Base-by-base conservation (phyloP, 1,140 invertebrate genomes). In the Myzus persicae region DNA sequence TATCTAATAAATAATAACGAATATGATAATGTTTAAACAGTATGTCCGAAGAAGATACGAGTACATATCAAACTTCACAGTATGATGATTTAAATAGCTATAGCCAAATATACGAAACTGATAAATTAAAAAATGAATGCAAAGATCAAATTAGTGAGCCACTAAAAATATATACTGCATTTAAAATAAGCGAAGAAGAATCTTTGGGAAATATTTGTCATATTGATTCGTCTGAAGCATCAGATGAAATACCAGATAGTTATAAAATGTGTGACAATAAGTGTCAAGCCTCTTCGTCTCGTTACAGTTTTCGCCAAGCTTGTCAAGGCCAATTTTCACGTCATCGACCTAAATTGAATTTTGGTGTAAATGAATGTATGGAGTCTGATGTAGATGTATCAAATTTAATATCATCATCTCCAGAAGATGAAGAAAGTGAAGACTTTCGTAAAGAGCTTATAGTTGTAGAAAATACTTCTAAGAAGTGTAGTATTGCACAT, bases 221-320 rank as follows among this genome's bases (percentile, higher is more conserved):
- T 94, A 98, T 98, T 84, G 97, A 98, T 94, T 98, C 97, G 0
- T 97, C 97, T 0, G 97, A 98, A 95, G 96, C 96, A 81, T 97
- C 97, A 1, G 97, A 98, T 91, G 94, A 94, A 59, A 94, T 94
- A 93, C 94, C 94, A 22, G 94, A 95, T 91, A 94, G 93, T 67
- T 93, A 91, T 40, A 91, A 91, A 93, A 85, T 84, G 46, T 93
- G 7, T 54, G 91, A 93, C 24, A 93, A 93, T 6, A 93, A 84
- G 51, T 93, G 81, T 8, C 46, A 46, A 84, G 81, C 22, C 8
- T 67, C 67, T 54, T 82, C 67, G 20, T 51, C 91, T 40, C 91
- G 76, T 22, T 93, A 93, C 22, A 93, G 91, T 84, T 93, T 93
- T 84, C 91, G 91, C 1, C 91, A 93, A 85, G 67, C 91, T 22